These are phyloP conservation scores for Larimichthys crocea DNA, from an alignment of 2,113 vertebrate species.

Conservation along the genomic window DNA sequence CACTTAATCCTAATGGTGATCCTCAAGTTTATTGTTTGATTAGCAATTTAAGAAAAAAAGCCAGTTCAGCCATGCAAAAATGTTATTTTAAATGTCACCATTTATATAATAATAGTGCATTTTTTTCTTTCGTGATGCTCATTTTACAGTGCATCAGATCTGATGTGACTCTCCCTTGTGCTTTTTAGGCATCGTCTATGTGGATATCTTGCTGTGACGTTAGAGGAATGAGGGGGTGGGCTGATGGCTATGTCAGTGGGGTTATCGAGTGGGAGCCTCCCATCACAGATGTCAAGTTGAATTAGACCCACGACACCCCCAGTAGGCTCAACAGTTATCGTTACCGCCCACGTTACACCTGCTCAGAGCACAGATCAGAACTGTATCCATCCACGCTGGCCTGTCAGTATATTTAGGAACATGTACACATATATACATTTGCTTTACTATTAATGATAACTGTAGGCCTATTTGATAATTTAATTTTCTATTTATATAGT, in stretches of 20 bases:
- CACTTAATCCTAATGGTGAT: background rate
- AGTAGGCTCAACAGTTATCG: conserved; percentile 43
- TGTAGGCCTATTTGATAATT: background rate
- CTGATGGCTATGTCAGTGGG: conserved; percentile 43
- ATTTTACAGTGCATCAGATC: background rate
- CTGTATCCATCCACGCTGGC: background rate
- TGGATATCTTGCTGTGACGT: conserved; percentile 18
- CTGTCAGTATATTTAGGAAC: conserved; percentile 11
- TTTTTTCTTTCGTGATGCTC: background rate
- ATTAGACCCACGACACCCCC: conserved; percentile 52
- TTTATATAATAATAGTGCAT: background rate
- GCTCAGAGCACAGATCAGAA: conserved; percentile 21
- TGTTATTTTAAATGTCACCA: background rate
- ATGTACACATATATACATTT: background rate
- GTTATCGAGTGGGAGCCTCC: conserved; percentile 50
- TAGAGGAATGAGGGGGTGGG: conserved; percentile 6
- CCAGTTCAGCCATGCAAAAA: background rate
- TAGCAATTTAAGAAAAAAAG: background rate
- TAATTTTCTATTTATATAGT: background rate
- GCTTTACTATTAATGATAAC: background rate
- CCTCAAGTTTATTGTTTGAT: background rate
- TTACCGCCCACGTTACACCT: conserved; percentile 46
- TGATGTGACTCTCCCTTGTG: conserved; percentile 5
- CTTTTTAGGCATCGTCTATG: conserved; percentile 11
- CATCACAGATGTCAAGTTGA: conserved; percentile 66